Conservation (phyloP, 1,140 invertebrate genomes). For the Tigriopus japonicus region DNA sequence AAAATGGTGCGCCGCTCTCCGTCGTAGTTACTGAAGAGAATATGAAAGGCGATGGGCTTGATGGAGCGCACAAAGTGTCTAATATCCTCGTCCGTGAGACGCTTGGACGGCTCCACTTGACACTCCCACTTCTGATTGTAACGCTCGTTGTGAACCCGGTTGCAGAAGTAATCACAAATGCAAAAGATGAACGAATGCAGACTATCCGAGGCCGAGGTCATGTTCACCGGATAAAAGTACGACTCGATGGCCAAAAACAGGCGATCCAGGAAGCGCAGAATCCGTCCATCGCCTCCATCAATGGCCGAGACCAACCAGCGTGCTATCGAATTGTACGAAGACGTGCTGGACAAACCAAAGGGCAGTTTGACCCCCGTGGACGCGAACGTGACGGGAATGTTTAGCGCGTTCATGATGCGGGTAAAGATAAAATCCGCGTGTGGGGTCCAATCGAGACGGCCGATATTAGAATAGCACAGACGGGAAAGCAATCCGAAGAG, state of each 20-base stretch:
- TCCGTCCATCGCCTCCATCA: slow-evolving; percentile 30
- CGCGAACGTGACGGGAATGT: slow-evolving; percentile 11
- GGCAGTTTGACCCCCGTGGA: not conserved
- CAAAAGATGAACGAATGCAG: slow-evolving; percentile 23
- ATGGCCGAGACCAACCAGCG: slow-evolving; percentile 9
- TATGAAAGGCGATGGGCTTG: slow-evolving; percentile 27
- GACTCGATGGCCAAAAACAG: slow-evolving; percentile 66
- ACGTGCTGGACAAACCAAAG: not conserved
- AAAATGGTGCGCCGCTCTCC: slow-evolving; percentile 23
- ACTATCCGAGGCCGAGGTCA: slow-evolving; percentile 31
- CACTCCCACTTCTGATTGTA: slow-evolving; percentile 11
- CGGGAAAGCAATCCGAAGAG: slow-evolving; percentile 2
- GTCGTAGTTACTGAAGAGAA: slow-evolving; percentile 33
- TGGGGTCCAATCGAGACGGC: slow-evolving; percentile 7
- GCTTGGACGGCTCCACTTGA: not conserved
- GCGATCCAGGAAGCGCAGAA: slow-evolving; percentile 51
- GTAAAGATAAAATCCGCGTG: not conserved
- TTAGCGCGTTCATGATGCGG: slow-evolving; percentile 5
- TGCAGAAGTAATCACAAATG: slow-evolving; percentile 32
- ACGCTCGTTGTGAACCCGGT: slow-evolving; percentile 30
- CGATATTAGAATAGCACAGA: not conserved
- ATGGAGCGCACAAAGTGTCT: slow-evolving; percentile 32
- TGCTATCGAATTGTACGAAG: not conserved
- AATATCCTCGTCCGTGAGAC: slow-evolving; percentile 29
- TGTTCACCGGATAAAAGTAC: slow-evolving; percentile 74